Evolutionary conservation across 1,140 invertebrate genomes (phyloP).

Genomic region (Drosophila punjabiensis): DNA sequence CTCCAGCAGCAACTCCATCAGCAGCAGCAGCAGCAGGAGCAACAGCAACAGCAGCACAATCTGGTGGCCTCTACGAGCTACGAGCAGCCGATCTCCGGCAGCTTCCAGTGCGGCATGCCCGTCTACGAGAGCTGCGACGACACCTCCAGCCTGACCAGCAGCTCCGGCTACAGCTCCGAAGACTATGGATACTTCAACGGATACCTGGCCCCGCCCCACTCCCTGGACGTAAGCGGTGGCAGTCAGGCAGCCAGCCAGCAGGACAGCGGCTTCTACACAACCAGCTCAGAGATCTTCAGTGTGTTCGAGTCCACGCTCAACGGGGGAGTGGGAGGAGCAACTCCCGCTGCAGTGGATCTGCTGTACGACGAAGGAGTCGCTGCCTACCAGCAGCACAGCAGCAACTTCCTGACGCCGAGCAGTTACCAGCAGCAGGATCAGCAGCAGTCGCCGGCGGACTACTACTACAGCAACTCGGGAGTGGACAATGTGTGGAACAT

Average conservation of each 20-base stretch:
- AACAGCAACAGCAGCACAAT: constrained; percentile 14
- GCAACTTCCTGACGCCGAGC: constrained; percentile 28
- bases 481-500: constrained; percentile 81
- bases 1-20: constrained; percentile 35
- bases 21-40: constrained; percentile 7
- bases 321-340: constrained; percentile 1
- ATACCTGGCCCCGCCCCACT: constrained; percentile 37
- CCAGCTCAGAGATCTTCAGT: constrained; percentile 74
- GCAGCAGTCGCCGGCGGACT: constrained; percentile 57
- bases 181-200: constrained; percentile 71
- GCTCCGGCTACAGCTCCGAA: constrained; percentile 77
- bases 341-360: constrained; percentile 44
- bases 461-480: constrained; percentile 77
- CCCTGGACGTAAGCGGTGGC: constrained; percentile 47
- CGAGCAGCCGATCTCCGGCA: constrained; percentile 29
- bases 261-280: constrained; percentile 63
- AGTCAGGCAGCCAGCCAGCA: constrained; percentile 33
- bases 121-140: constrained; percentile 83
- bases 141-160: constrained; percentile 78
- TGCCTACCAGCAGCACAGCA: constrained; percentile 55
- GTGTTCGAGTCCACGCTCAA: constrained; percentile 68
- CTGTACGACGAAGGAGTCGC: constrained; percentile 55
- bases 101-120: constrained; percentile 48
- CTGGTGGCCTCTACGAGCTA: constrained; percentile 23
- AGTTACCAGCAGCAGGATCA: constrained; percentile 57